phyloP scores from a whole-genome alignment of 1,140 invertebrate species.

The Zophobas atratus region DNA sequence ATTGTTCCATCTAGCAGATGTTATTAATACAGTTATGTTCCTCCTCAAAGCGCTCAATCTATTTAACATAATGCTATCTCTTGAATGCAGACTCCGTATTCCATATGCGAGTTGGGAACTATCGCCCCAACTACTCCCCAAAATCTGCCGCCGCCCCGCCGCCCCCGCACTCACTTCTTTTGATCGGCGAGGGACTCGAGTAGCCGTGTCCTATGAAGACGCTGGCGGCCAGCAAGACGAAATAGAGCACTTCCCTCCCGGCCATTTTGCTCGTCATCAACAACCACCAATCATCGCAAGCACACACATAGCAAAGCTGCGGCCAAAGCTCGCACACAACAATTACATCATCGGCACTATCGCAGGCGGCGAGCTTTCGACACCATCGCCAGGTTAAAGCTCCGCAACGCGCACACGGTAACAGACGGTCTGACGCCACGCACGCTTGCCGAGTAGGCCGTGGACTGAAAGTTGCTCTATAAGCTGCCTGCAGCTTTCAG shows the following conservation, averaged over 20 bases:
- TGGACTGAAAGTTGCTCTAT: constrained; percentile 34
- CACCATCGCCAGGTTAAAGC: constrained; percentile 25
- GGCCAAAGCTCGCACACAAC: constrained; percentile 25
- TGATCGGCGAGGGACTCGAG: constrained; percentile 41
- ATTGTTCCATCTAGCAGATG: constrained; percentile 27
- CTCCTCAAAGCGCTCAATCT: constrained; percentile 33
- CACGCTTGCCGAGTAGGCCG: constrained; percentile 35
- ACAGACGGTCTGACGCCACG: background rate
- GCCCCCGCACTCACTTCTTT: constrained; percentile 34
- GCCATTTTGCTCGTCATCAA: constrained; percentile 29
- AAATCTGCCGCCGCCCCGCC: background rate
- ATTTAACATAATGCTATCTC: constrained; percentile 45
- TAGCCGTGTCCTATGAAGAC: constrained; percentile 44
- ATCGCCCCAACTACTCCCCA: background rate
- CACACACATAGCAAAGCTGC: constrained; percentile 34
- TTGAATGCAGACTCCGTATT: constrained; percentile 1
- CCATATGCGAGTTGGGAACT: background rate
- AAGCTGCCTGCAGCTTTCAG: constrained; percentile 38
- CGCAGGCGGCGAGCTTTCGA: constrained; percentile 27
- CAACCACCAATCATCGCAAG: constrained; percentile 28
- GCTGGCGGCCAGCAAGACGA: constrained; percentile 30
- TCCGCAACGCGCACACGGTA: constrained; percentile 11
- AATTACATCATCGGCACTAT: constrained; percentile 33
- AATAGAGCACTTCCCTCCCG: constrained; percentile 34
- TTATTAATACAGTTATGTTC: constrained; percentile 45